Evolutionary conservation across 2,113 vertebrate species (phyloP).

Genomic region (Hydrolagus affinis): DNA sequence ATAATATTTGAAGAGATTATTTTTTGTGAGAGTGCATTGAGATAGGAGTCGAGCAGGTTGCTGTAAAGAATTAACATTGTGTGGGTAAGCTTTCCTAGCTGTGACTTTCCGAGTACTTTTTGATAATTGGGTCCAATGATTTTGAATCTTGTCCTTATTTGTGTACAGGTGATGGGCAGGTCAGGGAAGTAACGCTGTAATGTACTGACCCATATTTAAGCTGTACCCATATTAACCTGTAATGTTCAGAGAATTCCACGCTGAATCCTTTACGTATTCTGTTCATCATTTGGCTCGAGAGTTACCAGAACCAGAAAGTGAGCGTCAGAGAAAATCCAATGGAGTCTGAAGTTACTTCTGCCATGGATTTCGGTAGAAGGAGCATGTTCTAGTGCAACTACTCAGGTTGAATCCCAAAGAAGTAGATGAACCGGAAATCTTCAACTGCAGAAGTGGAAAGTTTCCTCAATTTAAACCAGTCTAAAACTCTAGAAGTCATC

Average conservation of each 20-base stretch:
- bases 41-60: neutral
- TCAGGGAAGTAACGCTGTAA: neutral
- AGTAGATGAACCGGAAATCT: too few species aligned
- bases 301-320: neutral
- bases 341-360: neutral
- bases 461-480: slow-evolving; percentile 12
- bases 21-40: neutral
- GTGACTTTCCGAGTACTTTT: neutral
- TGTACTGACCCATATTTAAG: neutral
- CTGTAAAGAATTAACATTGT: neutral
- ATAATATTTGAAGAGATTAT: slow-evolving; percentile 15
- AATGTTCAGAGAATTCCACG: neutral
- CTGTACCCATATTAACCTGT: neutral
- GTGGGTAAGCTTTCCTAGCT: neutral
- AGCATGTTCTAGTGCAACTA: neutral
- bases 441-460: slow-evolving; percentile 1
- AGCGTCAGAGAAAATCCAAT: too few species aligned
- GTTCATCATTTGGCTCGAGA: neutral
- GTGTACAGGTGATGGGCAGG: too few species aligned
- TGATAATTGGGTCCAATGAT: neutral
- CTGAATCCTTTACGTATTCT: neutral
- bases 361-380: neutral
- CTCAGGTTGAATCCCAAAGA: neutral
- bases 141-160: neutral
- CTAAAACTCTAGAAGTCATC: neutral